These are phyloP conservation scores for Galendromus occidentalis DNA, from an alignment of 1,140 invertebrate species.

Conservation along the genomic window DNA sequence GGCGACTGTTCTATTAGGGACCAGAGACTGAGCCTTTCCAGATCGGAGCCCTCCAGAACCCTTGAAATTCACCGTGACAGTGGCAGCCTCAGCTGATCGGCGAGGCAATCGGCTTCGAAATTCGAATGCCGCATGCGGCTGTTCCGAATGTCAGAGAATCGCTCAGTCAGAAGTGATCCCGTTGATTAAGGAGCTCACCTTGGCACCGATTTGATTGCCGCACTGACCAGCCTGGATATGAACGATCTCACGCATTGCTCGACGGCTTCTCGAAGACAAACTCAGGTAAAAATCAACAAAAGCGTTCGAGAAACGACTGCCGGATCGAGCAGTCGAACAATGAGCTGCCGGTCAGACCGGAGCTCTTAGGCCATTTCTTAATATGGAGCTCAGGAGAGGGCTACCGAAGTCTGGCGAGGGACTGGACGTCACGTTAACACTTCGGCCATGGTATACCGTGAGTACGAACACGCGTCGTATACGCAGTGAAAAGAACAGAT, in stretches of 20 bases:
- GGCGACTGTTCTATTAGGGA: too few species aligned
- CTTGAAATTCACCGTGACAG: too few species aligned
- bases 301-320: not conserved
- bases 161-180: too few species aligned
- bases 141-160: too few species aligned
- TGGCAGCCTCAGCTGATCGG: too few species aligned
- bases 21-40: too few species aligned
- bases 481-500: too few species aligned
- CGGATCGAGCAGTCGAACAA: not conserved
- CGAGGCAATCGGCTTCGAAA: too few species aligned
- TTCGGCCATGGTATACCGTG: too few species aligned
- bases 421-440: not conserved
- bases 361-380: not conserved
- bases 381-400: conserved; percentile 10
- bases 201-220: conserved; percentile 51
- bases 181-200: conserved; percentile 30
- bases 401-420: not conserved
- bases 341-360: not conserved
- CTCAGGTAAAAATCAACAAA: not conserved
- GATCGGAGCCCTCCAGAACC: too few species aligned
- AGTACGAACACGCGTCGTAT: too few species aligned
- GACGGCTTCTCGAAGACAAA: not conserved
- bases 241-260: conserved; percentile 48
- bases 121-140: too few species aligned
- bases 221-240: conserved; percentile 54